Conservation (phyloP, 2,113 vertebrate genomes). For the Chaetodon auriga region DNA sequence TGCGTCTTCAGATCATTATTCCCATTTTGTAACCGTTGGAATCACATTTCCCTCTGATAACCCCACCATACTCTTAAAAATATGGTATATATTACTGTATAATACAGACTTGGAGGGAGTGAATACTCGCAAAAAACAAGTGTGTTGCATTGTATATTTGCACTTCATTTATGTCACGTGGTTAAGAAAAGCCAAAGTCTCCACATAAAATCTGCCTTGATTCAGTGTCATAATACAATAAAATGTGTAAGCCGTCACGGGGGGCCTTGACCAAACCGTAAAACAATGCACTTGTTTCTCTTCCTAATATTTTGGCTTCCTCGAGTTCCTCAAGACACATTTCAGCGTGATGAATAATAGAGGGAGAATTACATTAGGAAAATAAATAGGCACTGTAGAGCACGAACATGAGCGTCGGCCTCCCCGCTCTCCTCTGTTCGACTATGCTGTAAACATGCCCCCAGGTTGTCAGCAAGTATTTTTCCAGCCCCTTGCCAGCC, state of each 20-base stretch:
- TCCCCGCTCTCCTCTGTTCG: constrained; percentile 41
- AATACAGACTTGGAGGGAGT: background rate
- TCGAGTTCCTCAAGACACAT: background rate
- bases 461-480: constrained; percentile 82
- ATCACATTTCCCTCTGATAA: background rate
- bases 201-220: background rate
- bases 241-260: background rate
- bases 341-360: constrained; percentile 3
- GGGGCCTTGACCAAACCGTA: background rate
- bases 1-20: background rate
- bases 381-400: constrained; percentile 40
- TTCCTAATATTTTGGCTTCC: background rate
- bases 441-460: constrained; percentile 79
- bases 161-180: background rate
- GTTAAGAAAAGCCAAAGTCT: background rate
- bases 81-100: background rate
- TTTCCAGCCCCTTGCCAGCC: constrained; percentile 76
- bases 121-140: background rate
- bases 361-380: constrained; percentile 9
- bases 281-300: background rate
- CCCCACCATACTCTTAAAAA: background rate
- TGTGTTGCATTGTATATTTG: background rate
- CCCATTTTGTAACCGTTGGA: background rate
- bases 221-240: background rate
- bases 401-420: constrained; percentile 37